Base-by-base conservation (phyloP, 2,888 invertebrate species). In the Conistra vaccinii region DNA sequence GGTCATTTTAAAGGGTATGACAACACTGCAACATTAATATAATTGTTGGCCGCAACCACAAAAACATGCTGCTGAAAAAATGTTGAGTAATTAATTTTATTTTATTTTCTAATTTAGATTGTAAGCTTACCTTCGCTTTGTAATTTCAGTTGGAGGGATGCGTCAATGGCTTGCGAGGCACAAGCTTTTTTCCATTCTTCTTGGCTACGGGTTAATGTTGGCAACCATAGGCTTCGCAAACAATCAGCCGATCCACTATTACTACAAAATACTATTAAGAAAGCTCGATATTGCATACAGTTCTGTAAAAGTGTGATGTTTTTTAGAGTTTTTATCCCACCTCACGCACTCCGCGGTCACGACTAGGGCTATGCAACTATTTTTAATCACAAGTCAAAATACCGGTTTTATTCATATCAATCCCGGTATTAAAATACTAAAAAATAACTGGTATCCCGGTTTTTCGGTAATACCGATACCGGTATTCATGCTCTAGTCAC, bases 211-310 rank as follows among this genome's bases (percentile, higher is more conserved):
- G 72, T 91, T 97, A 78, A 95, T 98, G 91, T 91, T 98, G 76
- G 97, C 97, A 29, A 97, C 97, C 17, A 97, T 97, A 84, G 97
- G 97, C 42, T 94, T 97, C 73, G 97, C 97, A 20, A 97, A 97
- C 85, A 97, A 97, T 88, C 97, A 97, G 87, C 97, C 97, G 68
- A 95, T 97, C 69, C 95, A 97, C 93, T 97, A 97, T 91, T 97
- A 97, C 89, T 97, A 97, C 87, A 96, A 96, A 93, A 93, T 97
- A 87, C 90, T 97, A 61, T 84, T 96, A 87, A 96, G 95, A 88
- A 96, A 96, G 81, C 87, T 96, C 23, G 96, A 96, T 80, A 80
- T 95, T 72, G 95, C 94, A 48, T 92, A 93, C 68, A 93, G 89
- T 86, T 89, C 91, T 71, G 91, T 93, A 32, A 96, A 94, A 94